A percentile compares a stretch with the other conserved stretches of the same genome.
These are phyloP conservation scores for Glyphotaelius pellucidus DNA, from an alignment of 2,888 invertebrate species.

Conservation along the genomic window DNA sequence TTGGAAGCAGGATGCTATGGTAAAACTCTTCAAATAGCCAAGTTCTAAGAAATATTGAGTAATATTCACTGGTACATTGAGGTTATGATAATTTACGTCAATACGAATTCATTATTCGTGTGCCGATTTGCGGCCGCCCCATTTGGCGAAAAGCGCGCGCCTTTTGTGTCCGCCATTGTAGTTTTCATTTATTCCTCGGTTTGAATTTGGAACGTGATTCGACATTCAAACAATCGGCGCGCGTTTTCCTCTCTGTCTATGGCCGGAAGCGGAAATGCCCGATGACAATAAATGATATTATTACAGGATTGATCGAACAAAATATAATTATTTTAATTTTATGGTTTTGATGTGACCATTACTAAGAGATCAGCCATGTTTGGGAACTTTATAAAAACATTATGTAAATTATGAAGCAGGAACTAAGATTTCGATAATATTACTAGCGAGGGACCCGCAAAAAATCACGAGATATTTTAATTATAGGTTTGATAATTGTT, in stretches of 20 bases:
- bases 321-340: background rate
- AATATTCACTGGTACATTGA: background rate
- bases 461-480: no score
- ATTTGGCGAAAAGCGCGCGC: conserved; percentile 27
- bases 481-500: no score
- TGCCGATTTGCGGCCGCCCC: conserved; percentile 4
- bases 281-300: conserved; percentile 30
- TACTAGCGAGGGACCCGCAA: no score
- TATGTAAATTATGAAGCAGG: background rate
- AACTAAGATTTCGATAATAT: background rate
- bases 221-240: conserved; percentile 55
- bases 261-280: conserved; percentile 56
- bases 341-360: conserved; percentile 12
- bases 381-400: background rate
- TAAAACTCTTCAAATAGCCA: background rate
- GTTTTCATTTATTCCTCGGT: conserved; percentile 52
- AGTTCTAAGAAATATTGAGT: background rate
- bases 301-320: conserved; percentile 23
- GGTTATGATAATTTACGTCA: background rate
- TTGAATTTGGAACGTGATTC: conserved; percentile 55
- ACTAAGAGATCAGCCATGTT: background rate
- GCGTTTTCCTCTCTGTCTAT: conserved; percentile 55
- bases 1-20: background rate
- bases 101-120: background rate
- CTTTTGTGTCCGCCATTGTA: conserved; percentile 51